Percentiles rank a stretch among this genome's conserved stretches.
phyloP scores from a whole-genome alignment of 2,113 vertebrate genomes.

The Crotalus horridus region DNA sequence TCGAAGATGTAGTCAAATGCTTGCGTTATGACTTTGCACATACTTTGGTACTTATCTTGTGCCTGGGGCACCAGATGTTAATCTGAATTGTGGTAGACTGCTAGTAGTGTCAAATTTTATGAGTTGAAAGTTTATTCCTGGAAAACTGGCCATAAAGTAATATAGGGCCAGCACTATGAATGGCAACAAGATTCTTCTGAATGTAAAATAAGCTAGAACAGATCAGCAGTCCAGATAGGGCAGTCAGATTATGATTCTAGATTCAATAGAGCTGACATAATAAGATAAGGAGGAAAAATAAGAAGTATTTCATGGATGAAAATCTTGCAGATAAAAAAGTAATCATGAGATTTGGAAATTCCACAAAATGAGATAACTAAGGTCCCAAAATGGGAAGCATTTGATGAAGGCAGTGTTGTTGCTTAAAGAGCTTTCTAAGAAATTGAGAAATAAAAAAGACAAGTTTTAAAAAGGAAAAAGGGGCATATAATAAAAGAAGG shows the following conservation, averaged over 20 bases:
- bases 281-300: background rate
- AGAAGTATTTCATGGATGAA: background rate
- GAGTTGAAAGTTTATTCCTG: background rate
- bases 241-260: background rate
- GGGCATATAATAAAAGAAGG: background rate
- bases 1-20: background rate
- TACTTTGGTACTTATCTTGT: background rate
- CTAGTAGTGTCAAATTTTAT: background rate
- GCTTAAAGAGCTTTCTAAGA: background rate
- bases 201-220: background rate
- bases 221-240: background rate
- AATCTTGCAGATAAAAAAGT: background rate
- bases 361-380: background rate
- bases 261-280: background rate
- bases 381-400: background rate
- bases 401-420: background rate
- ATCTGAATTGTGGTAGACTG: background rate
- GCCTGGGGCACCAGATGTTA: background rate
- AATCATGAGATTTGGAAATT: background rate
- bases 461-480: background rate
- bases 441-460: background rate
- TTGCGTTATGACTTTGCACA: background rate
- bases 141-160: background rate
- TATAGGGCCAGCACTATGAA: background rate
- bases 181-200: background rate